Conservation (phyloP, 2,888 invertebrate genomes). For the Neoascia interrupta region DNA sequence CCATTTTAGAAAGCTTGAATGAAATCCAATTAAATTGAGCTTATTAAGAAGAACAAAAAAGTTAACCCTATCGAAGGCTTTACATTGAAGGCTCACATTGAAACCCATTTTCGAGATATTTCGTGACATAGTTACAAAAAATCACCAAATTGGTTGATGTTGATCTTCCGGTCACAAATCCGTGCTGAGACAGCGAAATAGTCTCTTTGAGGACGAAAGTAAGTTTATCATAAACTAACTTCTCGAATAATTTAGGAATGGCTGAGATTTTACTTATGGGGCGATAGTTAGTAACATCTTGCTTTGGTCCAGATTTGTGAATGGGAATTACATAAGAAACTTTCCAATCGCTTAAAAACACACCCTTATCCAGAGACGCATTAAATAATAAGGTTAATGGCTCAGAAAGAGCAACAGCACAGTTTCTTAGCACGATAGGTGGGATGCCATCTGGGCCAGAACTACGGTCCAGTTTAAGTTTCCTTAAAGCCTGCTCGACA, state of each 20-base stretch:
- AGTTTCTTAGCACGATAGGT: background rate
- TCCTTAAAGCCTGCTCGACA: background rate
- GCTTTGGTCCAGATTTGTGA: background rate
- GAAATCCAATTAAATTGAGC: no score
- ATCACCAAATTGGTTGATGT: background rate
- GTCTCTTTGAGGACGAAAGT: background rate
- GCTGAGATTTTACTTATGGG: slow-evolving; percentile 4
- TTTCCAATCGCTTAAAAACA: background rate
- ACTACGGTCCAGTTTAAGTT: background rate
- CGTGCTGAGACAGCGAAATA: background rate
- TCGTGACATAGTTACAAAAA: slow-evolving; percentile 3
- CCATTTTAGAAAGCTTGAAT: no score
- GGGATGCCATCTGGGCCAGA: background rate
- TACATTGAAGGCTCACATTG: background rate
- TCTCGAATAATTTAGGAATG: slow-evolving; percentile 11
- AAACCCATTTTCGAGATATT: background rate
- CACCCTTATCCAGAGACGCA: background rate
- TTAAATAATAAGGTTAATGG: background rate
- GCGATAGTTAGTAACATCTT: slow-evolving; percentile 3
- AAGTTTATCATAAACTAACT: background rate
- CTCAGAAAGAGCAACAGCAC: background rate
- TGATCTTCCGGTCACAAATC: slow-evolving; percentile 9
- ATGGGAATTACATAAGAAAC: background rate
- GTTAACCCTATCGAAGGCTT: background rate
- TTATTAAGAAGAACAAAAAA: no score